Evolutionary conservation across 2,113 vertebrate genomes (phyloP).

Genomic region (Corythornis vintsioides): DNA sequence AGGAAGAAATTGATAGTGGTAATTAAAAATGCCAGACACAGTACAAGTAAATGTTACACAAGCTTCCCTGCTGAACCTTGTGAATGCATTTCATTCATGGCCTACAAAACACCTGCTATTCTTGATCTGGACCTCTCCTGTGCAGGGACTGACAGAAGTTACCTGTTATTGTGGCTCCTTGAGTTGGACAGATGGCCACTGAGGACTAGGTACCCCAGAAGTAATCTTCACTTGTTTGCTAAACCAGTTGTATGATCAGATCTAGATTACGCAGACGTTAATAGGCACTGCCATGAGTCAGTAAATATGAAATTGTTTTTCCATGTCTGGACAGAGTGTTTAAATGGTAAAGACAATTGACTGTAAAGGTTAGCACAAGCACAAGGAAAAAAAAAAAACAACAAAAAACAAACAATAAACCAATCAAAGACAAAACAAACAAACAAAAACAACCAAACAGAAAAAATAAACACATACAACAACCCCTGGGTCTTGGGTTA

Average conservation of each 20-base stretch:
- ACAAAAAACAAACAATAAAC: too few species aligned
- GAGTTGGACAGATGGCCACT: background rate
- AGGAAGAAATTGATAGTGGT: background rate
- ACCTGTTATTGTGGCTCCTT: background rate
- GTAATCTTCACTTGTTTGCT: background rate
- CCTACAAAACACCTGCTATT: background rate
- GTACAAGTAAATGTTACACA: background rate
- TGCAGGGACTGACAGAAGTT: background rate
- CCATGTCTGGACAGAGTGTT: background rate
- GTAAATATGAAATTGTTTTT: slow-evolving; percentile 7
- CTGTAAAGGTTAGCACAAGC: background rate
- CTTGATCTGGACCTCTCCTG: background rate
- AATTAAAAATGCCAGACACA: background rate
- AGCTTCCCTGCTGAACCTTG: background rate
- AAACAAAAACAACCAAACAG: background rate
- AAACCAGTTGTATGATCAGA: background rate
- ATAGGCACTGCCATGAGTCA: slow-evolving; percentile 15
- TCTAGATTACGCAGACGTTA: background rate
- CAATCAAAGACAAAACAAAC: too few species aligned
- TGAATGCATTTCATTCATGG: background rate
- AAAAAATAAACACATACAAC: background rate
- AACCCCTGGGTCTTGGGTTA: background rate
- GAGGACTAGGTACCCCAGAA: background rate
- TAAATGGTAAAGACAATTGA: background rate
- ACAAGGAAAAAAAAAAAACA: background rate